A percentile compares a stretch with the other conserved stretches of the same genome.
phyloP scores from a whole-genome alignment of 2,888 invertebrate species.

The Rhimphoctona megacephalus region DNA sequence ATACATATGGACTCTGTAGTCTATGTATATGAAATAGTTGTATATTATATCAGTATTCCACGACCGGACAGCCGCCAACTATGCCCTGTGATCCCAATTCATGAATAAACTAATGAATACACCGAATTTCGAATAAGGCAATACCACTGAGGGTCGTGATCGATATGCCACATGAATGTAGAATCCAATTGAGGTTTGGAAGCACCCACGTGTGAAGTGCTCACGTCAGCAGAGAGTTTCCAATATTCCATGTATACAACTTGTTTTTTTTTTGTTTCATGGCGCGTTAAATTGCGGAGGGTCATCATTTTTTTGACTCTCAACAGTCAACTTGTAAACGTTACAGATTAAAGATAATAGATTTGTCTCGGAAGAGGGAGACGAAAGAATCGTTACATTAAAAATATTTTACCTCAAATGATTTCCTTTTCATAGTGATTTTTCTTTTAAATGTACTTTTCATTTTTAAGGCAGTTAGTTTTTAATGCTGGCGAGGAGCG shows the following conservation, averaged over 20 bases:
- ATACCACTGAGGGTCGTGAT: conserved; percentile 63
- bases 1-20: background rate
- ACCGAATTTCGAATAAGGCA: conserved; percentile 66
- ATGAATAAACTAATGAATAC: conserved; percentile 74
- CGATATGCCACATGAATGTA: conserved; percentile 67
- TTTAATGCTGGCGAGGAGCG: too few species aligned
- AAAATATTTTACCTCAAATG: background rate
- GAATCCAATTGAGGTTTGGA: conserved; percentile 67
- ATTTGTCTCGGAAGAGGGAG: background rate
- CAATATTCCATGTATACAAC: conserved; percentile 15
- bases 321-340: background rate
- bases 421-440: background rate
- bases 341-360: background rate
- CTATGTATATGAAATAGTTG: background rate
- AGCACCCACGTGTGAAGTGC: conserved; percentile 63
- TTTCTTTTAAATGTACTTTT: background rate
- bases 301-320: background rate
- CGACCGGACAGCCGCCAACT: conserved; percentile 62
- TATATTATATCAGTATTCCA: conserved; percentile 54
- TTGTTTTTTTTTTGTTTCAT: background rate
- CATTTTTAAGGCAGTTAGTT: background rate
- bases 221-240: conserved; percentile 34
- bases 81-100: conserved; percentile 73
- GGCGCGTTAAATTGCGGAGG: background rate
- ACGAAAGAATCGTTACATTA: background rate